Evolutionary conservation across 2,113 vertebrate species (phyloP).

Genomic region (Gnathonemus echidnorhynchus): DNA sequence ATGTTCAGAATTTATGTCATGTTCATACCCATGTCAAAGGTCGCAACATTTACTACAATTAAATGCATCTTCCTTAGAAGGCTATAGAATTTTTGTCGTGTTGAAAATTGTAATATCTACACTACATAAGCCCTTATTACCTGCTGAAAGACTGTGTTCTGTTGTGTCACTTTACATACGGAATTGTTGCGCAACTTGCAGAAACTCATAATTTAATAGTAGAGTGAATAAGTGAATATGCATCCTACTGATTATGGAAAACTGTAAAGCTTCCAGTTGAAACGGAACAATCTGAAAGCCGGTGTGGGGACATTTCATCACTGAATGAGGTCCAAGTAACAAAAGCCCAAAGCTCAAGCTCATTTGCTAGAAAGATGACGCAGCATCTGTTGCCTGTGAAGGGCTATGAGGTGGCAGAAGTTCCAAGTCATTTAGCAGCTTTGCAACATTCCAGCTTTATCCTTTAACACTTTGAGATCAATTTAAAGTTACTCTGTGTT

Average conservation of each 20-base stretch:
- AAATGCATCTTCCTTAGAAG: neutral
- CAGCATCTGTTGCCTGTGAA: neutral
- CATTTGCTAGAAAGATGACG: neutral
- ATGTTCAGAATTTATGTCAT: neutral
- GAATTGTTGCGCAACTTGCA: neutral
- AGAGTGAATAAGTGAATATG: neutral
- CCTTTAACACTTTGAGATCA: neutral
- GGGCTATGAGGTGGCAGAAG: neutral
- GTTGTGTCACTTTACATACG: neutral
- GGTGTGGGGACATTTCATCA: neutral
- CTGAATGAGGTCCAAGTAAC: neutral
- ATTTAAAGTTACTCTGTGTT: neutral
- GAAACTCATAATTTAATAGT: neutral
- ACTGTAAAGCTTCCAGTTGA: neutral
- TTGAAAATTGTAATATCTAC: neutral
- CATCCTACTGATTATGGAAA: neutral
- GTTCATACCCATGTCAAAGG: neutral
- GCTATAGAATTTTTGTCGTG: neutral
- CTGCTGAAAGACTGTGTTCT: neutral
- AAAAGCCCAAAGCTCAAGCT: neutral
- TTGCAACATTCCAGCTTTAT: neutral
- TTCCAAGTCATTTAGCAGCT: neutral
- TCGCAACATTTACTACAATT: neutral
- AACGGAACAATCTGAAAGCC: neutral
- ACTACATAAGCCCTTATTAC: neutral